Evolutionary conservation across 2,113 vertebrate genomes (phyloP).

Genomic region (Hemibagrus wyckioides): DNA sequence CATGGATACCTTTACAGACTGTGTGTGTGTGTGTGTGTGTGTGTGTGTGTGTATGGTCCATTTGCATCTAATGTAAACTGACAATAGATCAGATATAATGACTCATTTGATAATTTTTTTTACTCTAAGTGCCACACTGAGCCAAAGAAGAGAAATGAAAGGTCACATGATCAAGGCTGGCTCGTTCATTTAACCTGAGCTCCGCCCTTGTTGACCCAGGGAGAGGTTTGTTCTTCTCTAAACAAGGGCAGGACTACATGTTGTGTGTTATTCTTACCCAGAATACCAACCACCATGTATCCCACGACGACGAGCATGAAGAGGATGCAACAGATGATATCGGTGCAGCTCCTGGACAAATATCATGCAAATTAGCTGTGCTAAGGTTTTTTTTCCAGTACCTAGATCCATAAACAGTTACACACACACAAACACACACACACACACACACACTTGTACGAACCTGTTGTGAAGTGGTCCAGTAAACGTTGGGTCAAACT

Average conservation of each 20-base stretch:
- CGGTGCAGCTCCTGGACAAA: slow-evolving; percentile 80
- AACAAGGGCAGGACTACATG: neutral
- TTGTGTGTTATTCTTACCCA: slow-evolving; percentile 70
- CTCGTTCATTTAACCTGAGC: neutral
- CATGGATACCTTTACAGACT: neutral
- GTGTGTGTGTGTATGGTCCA: neutral
- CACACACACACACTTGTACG: slow-evolving; percentile 6
- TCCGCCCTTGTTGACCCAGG: neutral
- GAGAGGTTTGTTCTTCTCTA: neutral
- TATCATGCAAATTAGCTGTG: neutral
- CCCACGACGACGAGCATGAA: slow-evolving; percentile 81
- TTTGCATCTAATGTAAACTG: neutral
- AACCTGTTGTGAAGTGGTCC: slow-evolving; percentile 84
- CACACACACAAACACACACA: slow-evolving; percentile 12
- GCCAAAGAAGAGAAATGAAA: neutral
- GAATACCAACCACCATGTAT: slow-evolving; percentile 79
- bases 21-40: neutral
- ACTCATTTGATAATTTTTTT: neutral
- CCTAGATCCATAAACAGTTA: slow-evolving; percentile 4
- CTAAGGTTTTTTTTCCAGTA: neutral
- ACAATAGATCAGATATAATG: neutral
- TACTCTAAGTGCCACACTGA: neutral
- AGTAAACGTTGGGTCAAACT: slow-evolving; percentile 78
- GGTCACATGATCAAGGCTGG: neutral
- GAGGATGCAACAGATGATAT: slow-evolving; percentile 83